Percentiles rank a stretch among this genome's conserved stretches.
Conservation (phyloP, 1,140 invertebrate genomes). For the Steinernema khuongi region DNA sequence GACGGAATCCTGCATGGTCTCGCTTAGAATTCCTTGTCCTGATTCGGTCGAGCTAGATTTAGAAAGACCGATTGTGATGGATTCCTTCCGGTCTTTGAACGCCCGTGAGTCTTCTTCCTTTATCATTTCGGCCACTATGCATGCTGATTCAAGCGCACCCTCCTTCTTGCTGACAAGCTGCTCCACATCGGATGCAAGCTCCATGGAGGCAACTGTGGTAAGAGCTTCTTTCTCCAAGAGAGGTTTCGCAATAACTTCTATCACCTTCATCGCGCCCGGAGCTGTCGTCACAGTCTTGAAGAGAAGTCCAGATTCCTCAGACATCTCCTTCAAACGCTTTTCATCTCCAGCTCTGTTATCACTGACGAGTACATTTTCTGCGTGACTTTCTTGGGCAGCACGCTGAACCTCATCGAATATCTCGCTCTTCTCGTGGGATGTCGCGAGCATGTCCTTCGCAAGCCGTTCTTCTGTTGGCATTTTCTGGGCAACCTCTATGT, state of each 20-base stretch:
- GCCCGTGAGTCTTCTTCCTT: too few relatives aligned
- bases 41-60: constrained; percentile 14
- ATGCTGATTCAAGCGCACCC: too few relatives aligned
- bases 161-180: constrained; percentile 16
- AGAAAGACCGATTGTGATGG: too few relatives aligned
- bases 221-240: background rate
- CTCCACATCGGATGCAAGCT: constrained; percentile 5
- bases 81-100: too few relatives aligned
- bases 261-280: constrained; percentile 5
- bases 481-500: background rate
- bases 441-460: background rate
- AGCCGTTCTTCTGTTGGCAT: background rate
- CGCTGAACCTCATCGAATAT: background rate
- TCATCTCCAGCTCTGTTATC: background rate
- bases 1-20: too few relatives aligned
- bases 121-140: too few relatives aligned
- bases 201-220: constrained; percentile 10
- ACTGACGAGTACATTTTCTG: background rate
- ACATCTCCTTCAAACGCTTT: constrained; percentile 16
- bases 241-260: background rate
- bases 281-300: background rate
- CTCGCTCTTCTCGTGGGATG: constrained; percentile 16
- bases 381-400: background rate
- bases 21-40: too few relatives aligned
- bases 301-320: constrained; percentile 6